Conservation (phyloP, 2,888 invertebrate genomes). For the Rhagonycha lutea region DNA sequence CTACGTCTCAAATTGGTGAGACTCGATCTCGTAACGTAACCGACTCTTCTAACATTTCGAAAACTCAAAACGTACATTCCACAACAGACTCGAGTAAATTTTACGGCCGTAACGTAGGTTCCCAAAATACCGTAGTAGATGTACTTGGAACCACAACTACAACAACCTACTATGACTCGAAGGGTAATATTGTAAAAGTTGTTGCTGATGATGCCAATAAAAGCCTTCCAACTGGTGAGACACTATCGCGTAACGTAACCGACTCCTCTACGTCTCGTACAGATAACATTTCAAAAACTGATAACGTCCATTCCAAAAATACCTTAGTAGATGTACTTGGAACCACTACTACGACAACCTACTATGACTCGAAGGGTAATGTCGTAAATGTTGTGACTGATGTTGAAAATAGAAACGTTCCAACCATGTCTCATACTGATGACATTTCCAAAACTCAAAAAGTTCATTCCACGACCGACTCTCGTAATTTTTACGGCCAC, state of each 20-base stretch:
- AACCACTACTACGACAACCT: conserved; percentile 45
- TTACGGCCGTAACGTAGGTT: background rate
- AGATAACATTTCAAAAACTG: conserved; percentile 42
- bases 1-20: background rate
- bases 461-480: conserved; percentile 42
- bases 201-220: conserved; percentile 5
- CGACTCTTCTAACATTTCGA: conserved; percentile 28
- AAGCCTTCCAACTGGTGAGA: background rate
- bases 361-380: conserved; percentile 52
- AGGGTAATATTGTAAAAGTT: conserved; percentile 49
- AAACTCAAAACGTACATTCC: background rate
- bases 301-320: conserved; percentile 17
- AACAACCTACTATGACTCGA: conserved; percentile 51
- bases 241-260: background rate
- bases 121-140: background rate
- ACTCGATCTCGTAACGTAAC: conserved; percentile 37
- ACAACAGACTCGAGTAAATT: background rate
- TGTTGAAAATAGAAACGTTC: background rate
- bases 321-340: background rate
- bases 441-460: background rate
- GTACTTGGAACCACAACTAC: conserved; percentile 37
- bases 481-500: conserved; percentile 50
- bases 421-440: background rate
- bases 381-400: conserved; percentile 42
- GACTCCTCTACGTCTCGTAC: conserved; percentile 31